phyloP scores from a whole-genome alignment of 2,888 invertebrate species.

The Luperina nickerlii region DNA sequence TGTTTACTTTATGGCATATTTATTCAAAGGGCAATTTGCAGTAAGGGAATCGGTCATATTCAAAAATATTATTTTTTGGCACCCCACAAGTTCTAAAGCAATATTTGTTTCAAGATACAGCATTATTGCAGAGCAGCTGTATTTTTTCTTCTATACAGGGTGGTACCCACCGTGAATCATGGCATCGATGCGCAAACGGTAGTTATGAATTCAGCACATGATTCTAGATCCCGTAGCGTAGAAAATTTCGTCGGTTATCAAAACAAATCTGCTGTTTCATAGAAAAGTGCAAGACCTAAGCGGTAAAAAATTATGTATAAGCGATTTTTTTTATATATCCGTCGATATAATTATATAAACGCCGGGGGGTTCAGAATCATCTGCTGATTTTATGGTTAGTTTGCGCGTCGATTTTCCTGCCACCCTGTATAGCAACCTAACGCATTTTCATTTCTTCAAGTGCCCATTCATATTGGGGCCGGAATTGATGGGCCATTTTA shows the following conservation, averaged over 20 bases:
- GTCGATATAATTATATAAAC: too few relatives aligned
- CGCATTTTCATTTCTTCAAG: constrained; percentile 36
- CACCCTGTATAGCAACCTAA: not conserved
- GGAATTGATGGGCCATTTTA: not conserved
- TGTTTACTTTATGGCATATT: constrained; percentile 78
- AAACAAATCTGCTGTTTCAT: not conserved
- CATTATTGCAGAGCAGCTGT: constrained; percentile 2
- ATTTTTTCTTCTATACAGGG: not conserved
- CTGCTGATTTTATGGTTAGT: not conserved
- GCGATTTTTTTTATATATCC: not conserved
- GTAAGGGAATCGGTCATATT: constrained; percentile 60
- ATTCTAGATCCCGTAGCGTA: not conserved
- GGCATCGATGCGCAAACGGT: too few relatives aligned
- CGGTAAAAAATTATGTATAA: too few relatives aligned
- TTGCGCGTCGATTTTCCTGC: not conserved
- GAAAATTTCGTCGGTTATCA: not conserved
- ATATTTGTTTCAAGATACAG: constrained; percentile 27
- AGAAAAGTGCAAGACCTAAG: too few relatives aligned
- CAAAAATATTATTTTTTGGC: constrained; percentile 48
- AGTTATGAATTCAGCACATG: too few relatives aligned
- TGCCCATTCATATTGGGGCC: constrained; percentile 5
- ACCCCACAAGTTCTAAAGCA: constrained; percentile 31
- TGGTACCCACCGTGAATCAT: not conserved
- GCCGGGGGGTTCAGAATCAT: not conserved
- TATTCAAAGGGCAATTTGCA: constrained; percentile 71